Evolutionary conservation across 1,140 invertebrate species (phyloP).

Genomic region (Pachypsylla venusta): DNA sequence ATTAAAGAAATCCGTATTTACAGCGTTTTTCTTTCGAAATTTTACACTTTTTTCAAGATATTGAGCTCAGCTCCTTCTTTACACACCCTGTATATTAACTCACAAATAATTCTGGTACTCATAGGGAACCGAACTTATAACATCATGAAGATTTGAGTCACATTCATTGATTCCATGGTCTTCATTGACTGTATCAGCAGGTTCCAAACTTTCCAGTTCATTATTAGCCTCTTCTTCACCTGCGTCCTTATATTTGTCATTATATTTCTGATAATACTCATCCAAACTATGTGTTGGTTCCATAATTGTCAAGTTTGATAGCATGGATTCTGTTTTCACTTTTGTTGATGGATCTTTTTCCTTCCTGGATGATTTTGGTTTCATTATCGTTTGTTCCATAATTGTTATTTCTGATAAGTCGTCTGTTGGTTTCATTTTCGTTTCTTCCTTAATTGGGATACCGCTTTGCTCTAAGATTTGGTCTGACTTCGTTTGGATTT

Average conservation of each 20-base stretch:
- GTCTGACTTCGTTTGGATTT: too few species aligned
- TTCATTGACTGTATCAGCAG: neutral
- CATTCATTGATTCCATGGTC: slow-evolving; percentile 1
- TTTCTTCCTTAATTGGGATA: neutral
- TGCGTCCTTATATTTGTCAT: too few species aligned
- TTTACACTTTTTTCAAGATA: neutral
- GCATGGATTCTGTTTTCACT: too few species aligned
- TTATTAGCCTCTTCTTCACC: too few species aligned
- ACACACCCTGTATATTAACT: neutral
- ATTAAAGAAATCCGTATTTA: neutral
- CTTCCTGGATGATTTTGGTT: too few species aligned
- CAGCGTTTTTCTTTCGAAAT: neutral
- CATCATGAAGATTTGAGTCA: neutral
- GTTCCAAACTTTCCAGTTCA: neutral
- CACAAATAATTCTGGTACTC: slow-evolving; percentile 2
- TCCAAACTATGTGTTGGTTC: neutral
- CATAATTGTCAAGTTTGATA: neutral
- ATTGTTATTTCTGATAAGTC: neutral
- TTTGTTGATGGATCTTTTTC: too few species aligned
- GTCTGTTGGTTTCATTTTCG: too few species aligned
- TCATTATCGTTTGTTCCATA: neutral
- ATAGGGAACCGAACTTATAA: neutral
- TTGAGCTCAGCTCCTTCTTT: too few species aligned
- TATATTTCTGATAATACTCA: neutral
- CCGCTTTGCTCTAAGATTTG: neutral